phyloP scores from a whole-genome alignment of 2,888 invertebrate genomes.

The Theretra japonica region DNA sequence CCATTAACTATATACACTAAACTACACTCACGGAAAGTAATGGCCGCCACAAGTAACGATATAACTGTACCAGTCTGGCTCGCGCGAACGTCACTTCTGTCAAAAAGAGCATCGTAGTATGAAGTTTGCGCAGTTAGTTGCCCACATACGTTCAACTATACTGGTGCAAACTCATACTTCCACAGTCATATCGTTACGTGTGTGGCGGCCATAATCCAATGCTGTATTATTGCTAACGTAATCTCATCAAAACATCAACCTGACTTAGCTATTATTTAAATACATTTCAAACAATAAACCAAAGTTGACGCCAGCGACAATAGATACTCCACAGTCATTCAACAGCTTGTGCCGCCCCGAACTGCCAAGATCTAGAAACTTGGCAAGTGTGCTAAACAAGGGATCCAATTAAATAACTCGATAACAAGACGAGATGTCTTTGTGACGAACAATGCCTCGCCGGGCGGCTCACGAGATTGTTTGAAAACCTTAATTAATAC shows the following conservation, averaged over 20 bases:
- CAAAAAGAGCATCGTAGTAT: too few species aligned
- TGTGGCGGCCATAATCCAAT: too few species aligned
- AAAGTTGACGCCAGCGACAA: slow-evolving; percentile 1
- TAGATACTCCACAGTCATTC: slow-evolving; percentile 6
- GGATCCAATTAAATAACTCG: slow-evolving; percentile 42
- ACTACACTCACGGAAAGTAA: too few species aligned
- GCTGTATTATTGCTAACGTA: too few species aligned
- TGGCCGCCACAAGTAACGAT: too few species aligned
- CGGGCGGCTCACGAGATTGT: slow-evolving; percentile 36
- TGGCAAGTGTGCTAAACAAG: slow-evolving; percentile 41
- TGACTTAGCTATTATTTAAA: neutral
- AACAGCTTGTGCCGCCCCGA: slow-evolving; percentile 29
- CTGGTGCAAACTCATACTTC: too few species aligned
- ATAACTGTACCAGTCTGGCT: too few species aligned
- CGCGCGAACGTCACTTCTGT: too few species aligned
- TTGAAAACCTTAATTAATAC: slow-evolving; percentile 32
- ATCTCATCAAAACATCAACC: neutral
- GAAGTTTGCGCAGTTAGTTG: too few species aligned
- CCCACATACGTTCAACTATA: too few species aligned
- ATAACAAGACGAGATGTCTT: slow-evolving; percentile 34
- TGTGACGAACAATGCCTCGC: slow-evolving; percentile 36
- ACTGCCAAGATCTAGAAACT: slow-evolving; percentile 32
- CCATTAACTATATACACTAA: too few species aligned
- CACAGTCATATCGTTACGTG: too few species aligned
- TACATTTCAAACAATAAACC: neutral